phyloP scores from a whole-genome alignment of 2,888 invertebrate genomes.

The Atherix ibis region DNA sequence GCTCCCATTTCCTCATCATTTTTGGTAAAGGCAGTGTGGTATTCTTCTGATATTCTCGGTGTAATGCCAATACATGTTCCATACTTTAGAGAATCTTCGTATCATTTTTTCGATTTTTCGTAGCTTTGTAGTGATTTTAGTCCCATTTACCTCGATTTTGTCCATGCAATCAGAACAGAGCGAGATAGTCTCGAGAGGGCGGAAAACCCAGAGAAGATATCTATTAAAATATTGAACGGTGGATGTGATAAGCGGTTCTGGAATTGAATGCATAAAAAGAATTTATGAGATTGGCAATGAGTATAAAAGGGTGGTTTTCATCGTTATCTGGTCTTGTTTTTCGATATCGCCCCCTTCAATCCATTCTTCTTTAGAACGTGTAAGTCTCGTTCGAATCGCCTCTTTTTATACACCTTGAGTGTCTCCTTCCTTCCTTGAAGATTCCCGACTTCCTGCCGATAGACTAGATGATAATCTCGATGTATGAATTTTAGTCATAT shows the following conservation, averaged over 20 bases:
- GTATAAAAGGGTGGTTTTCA: background rate
- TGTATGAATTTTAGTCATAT: no score
- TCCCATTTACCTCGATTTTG: background rate
- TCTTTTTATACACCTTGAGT: no score
- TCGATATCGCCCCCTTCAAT: slow-evolving; percentile 1
- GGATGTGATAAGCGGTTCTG: slow-evolving; percentile 6
- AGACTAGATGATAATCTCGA: no score
- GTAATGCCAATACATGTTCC: no score
- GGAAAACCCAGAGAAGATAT: background rate
- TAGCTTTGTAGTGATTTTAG: background rate
- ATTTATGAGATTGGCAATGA: slow-evolving; percentile 7
- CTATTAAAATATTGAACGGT: slow-evolving; percentile 8
- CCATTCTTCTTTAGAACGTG: background rate
- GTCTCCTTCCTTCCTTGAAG: no score
- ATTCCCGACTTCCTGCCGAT: no score
- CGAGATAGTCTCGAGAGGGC: background rate
- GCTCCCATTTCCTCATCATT: slow-evolving; percentile 11
- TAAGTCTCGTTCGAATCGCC: no score
- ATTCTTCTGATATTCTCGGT: no score
- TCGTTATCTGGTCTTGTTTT: background rate
- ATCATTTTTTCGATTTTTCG: background rate
- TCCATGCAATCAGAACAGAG: no score
- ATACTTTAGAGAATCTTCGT: no score
- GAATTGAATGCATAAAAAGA: slow-evolving; percentile 5
- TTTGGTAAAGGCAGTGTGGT: slow-evolving; percentile 1